Conservation (phyloP, 2,888 invertebrate species). For the Neelides folsomi region DNA sequence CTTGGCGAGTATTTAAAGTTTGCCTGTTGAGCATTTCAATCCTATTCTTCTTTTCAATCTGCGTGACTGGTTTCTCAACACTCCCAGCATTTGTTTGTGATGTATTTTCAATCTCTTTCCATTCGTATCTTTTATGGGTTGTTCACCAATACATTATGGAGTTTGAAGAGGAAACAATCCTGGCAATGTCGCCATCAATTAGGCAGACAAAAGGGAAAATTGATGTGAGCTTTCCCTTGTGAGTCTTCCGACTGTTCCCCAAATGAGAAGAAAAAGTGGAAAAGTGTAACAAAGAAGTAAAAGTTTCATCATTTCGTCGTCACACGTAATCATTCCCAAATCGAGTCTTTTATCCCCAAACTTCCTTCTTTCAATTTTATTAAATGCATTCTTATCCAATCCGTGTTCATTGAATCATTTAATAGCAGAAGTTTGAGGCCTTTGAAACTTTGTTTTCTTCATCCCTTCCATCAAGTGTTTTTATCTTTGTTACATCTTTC, state of each 20-base stretch:
- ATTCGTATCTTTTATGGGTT: constrained; percentile 21
- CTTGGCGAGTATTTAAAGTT: constrained; percentile 15
- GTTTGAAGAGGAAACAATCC: constrained; percentile 13
- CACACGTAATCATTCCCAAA: too few species aligned
- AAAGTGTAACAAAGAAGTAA: too few species aligned
- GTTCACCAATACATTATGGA: constrained; percentile 19
- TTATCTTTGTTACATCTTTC: too few species aligned
- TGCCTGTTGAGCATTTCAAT: constrained; percentile 10
- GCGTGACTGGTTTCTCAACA: constrained; percentile 13
- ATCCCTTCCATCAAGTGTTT: too few species aligned
- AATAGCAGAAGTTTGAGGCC: too few species aligned
- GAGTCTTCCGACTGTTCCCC: not conserved
- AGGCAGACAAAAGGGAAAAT: constrained; percentile 18
- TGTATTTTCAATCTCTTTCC: constrained; percentile 13
- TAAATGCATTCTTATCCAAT: too few species aligned
- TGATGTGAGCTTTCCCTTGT: constrained; percentile 21
- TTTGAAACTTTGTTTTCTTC: too few species aligned
- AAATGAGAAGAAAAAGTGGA: not conserved
- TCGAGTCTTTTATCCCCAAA: too few species aligned
- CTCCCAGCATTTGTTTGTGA: constrained; percentile 11
- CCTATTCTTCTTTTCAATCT: constrained; percentile 15
- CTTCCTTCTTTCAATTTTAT: too few species aligned
- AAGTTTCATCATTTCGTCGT: too few species aligned
- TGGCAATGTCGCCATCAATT: constrained; percentile 18
- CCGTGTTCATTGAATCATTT: too few species aligned